Evolutionary conservation across 2,888 invertebrate species (phyloP).

Genomic region (Gari tellinella): DNA sequence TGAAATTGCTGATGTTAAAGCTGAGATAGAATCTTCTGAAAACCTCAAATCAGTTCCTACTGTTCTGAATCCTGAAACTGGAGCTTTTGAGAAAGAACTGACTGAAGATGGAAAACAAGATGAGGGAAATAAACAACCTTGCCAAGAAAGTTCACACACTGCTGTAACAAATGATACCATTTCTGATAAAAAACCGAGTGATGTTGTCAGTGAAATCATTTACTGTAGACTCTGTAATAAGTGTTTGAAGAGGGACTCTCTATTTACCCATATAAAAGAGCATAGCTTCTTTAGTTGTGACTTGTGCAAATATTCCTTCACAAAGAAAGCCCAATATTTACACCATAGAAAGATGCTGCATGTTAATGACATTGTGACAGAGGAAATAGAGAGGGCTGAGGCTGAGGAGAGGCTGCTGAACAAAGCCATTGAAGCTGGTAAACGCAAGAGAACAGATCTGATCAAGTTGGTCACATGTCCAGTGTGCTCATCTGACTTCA

Average conservation of each 20-base stretch:
- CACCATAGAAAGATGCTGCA: constrained; percentile 37
- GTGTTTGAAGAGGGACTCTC: constrained; percentile 24
- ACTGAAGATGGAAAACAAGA: constrained; percentile 37
- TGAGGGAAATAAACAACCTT: background rate
- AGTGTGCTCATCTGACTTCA: constrained; percentile 38
- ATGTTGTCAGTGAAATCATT: constrained; percentile 16
- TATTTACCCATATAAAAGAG: constrained; percentile 36
- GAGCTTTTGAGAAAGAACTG: constrained; percentile 45
- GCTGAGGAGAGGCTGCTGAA: constrained; percentile 1
- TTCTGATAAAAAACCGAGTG: constrained; percentile 10
- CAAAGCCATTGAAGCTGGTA: constrained; percentile 23
- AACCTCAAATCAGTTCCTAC: constrained; percentile 6
- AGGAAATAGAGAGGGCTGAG: constrained; percentile 22
- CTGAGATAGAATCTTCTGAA: background rate
- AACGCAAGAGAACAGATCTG: constrained; percentile 37
- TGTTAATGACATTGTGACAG: constrained; percentile 29
- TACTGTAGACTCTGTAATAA: constrained; percentile 51
- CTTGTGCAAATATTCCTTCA: constrained; percentile 40
- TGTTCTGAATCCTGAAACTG: constrained; percentile 51
- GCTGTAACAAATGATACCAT: background rate
- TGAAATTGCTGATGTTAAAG: background rate
- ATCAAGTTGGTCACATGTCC: constrained; percentile 41
- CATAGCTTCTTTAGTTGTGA: constrained; percentile 44
- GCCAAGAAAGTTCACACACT: too few relatives aligned
- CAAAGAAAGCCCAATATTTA: constrained; percentile 25